Evolutionary conservation across 1,140 invertebrate species (phyloP).

Genomic region (Manduca sexta): DNA sequence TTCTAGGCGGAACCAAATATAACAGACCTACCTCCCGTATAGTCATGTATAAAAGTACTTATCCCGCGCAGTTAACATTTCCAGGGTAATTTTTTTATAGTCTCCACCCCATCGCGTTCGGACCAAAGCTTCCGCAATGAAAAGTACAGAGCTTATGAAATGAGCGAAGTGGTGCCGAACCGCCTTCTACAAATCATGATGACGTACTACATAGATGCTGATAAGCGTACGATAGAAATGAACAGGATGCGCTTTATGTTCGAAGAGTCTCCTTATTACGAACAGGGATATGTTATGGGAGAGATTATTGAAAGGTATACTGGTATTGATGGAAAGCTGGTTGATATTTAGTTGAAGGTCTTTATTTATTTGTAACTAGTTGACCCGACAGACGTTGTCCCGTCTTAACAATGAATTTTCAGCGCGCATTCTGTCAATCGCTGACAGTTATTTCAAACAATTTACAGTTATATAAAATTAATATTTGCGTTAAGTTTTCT

Average conservation of each 20-base stretch:
- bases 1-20: no score
- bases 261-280: conserved; percentile 24
- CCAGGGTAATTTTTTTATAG: no score
- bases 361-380: no score
- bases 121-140: background rate
- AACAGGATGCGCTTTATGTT: conserved; percentile 14
- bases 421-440: no score
- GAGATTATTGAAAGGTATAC: conserved; percentile 31
- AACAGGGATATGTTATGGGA: conserved; percentile 25
- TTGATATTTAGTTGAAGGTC: background rate
- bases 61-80: no score
- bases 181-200: conserved; percentile 11
- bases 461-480: no score
- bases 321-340: background rate
- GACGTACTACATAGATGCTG: conserved; percentile 12
- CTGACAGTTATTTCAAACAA: no score
- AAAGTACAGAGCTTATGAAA: background rate
- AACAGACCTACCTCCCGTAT: no score
- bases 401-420: no score
- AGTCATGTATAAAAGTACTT: no score
- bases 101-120: background rate
- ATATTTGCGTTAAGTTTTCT: no score
- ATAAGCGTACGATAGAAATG: conserved; percentile 1
- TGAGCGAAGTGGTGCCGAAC: background rate
- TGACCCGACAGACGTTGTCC: no score